Base-by-base conservation (phyloP, 2,888 invertebrate genomes). In the Aricia artaxerxes region DNA sequence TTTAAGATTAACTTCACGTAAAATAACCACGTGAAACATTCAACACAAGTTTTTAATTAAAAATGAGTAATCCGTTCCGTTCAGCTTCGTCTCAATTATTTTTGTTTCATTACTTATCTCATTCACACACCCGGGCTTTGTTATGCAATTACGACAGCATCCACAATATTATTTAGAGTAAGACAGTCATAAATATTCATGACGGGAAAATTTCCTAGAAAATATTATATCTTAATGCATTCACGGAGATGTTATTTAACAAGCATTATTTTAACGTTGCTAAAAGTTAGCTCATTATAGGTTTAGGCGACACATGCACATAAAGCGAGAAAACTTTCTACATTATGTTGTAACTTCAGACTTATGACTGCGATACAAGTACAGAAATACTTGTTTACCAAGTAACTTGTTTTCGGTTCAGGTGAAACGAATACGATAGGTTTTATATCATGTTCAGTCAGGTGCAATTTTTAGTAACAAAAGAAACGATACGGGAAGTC, bases 41-140 rank as follows among this genome's bases (percentile, higher is more conserved):
- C 2, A 35, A 38, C 31, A 35, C 35, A 35, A 69, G 13, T 69
- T 13, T 38, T 69, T 35, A 11, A 69, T 69, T 69, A 69, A 69
- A 69, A 35, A 35, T 69, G 35, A 69, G 31, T 69, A 69, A 69
- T 69, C 35, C 69, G 31, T 11, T 31, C 11, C 64, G 69, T 69
- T 69, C 69, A 69, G 69, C 69, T 35, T 7, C 69, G 69, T 38
- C 35, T 38, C 35, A 38, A 69, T 69, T 38, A 69, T 69, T 69
- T 69, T 69, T 35, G 69, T 69, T 69, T 31, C 69, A 69, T 69
- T 69, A 69, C 69, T 69, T 69, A 69, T 38, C 69, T 69, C 69
- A 69, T 69, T 69, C 69, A 13, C 69, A 38, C 69, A 69, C 35
- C 13, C 69, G 69, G 35, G 35, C 69, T 38, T 69, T 69, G 69